Conservation (phyloP, 2,888 invertebrate genomes). For the Isoperla grammatica region DNA sequence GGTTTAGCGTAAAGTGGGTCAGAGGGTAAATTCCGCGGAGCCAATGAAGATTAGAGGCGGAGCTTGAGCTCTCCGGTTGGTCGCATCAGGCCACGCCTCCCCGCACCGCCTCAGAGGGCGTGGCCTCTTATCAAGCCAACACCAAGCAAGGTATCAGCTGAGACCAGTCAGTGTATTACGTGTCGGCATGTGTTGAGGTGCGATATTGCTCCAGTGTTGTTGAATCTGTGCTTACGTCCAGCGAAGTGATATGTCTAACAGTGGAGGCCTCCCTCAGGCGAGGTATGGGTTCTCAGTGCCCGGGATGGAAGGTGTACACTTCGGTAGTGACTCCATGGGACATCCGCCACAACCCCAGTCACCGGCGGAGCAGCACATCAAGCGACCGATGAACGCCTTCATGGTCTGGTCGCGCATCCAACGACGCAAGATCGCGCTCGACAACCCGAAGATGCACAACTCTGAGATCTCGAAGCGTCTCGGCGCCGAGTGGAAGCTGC, state of each 20-base stretch:
- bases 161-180: conserved; percentile 9
- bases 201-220: conserved; percentile 4
- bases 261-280: conserved; percentile 1
- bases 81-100: background rate
- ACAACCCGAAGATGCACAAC: conserved; percentile 91
- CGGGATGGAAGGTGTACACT: conserved; percentile 18
- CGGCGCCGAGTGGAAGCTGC: conserved; percentile 89
- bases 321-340: conserved; percentile 11
- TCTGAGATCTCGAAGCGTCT: conserved; percentile 86
- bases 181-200: conserved; percentile 5
- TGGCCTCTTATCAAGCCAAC: too few relatives aligned
- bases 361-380: conserved; percentile 69
- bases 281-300: conserved; percentile 15
- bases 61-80: background rate
- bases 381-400: conserved; percentile 96
- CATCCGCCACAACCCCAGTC: conserved; percentile 16
- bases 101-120: background rate
- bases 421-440: conserved; percentile 85
- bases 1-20: conserved; percentile 7
- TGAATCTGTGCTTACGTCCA: background rate
- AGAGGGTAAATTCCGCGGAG: background rate
- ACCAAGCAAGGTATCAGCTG: background rate
- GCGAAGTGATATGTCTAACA: background rate
- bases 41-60: background rate
- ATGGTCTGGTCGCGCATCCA: conserved; percentile 96